Evolutionary conservation across 1,140 invertebrate genomes (phyloP).

Genomic region (Hyphantria cunea): DNA sequence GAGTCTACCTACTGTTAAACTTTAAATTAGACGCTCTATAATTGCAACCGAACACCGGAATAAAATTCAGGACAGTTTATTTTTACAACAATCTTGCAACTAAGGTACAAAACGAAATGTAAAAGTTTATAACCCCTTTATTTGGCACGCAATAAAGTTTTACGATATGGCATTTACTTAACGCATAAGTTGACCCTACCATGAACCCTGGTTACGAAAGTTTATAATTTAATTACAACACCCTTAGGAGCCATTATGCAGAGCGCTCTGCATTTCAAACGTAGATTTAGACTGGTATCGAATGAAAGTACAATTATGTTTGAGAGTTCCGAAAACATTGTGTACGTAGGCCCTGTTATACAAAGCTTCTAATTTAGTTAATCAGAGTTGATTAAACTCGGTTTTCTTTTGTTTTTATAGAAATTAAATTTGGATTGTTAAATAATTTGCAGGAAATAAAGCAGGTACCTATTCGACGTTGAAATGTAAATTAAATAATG

Average conservation of each 20-base stretch:
- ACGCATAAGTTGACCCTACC: constrained; percentile 69
- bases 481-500: too few species aligned
- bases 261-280: constrained; percentile 26
- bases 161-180: constrained; percentile 75
- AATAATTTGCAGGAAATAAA: too few species aligned
- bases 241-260: constrained; percentile 60
- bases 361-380: neutral
- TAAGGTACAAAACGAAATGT: constrained; percentile 45
- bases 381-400: neutral
- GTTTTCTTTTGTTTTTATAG: neutral
- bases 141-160: constrained; percentile 77
- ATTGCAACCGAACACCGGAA: neutral
- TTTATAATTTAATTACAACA: constrained; percentile 81
- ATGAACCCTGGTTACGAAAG: constrained; percentile 54
- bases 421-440: too few species aligned
- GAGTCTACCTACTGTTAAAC: too few species aligned
- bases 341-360: neutral
- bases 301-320: constrained; percentile 18
- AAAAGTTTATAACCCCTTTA: constrained; percentile 76
- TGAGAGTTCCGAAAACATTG: neutral
- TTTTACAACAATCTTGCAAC: constrained; percentile 54
- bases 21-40: too few species aligned
- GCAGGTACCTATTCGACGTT: too few species aligned
- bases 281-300: constrained; percentile 16
- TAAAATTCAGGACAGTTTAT: constrained; percentile 35